A percentile compares a stretch with the other conserved stretches of the same genome.
Evolutionary conservation across 1,140 invertebrate species (phyloP).

Genomic region (Eriocheir sinensis): DNA sequence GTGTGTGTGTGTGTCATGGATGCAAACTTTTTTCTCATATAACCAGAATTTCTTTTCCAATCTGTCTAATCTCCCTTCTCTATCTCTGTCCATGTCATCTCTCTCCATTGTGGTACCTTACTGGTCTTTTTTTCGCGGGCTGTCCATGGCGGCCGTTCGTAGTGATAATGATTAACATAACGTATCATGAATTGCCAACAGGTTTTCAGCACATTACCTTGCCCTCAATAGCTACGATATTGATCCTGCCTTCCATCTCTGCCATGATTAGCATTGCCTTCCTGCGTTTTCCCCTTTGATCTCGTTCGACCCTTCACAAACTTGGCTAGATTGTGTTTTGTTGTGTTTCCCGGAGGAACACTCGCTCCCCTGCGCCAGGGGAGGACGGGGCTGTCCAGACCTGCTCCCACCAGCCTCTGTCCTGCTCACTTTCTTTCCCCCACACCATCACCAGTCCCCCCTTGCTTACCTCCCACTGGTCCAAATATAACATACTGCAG

Average conservation of each 20-base stretch:
- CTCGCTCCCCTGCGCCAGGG: background rate
- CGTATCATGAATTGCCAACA: background rate
- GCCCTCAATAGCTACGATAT: background rate
- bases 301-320: background rate
- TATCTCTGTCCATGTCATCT: background rate
- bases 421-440: slow-evolving; percentile 25
- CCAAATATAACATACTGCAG: slow-evolving; percentile 31
- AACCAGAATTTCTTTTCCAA: background rate
- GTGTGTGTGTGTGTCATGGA: background rate
- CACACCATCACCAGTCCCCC: slow-evolving; percentile 56
- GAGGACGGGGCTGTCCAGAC: slow-evolving; percentile 6
- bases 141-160: background rate
- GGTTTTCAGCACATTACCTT: slow-evolving; percentile 24
- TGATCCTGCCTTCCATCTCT: background rate
- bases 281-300: slow-evolving; percentile 13
- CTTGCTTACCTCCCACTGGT: slow-evolving; percentile 48
- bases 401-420: background rate
- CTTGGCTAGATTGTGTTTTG: slow-evolving; percentile 24
- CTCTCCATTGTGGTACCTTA: slow-evolving; percentile 1
- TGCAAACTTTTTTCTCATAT: background rate
- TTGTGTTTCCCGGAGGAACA: background rate
- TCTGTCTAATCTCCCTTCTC: background rate
- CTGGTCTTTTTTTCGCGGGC: no score
- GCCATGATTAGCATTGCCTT: background rate
- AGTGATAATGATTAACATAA: slow-evolving; percentile 18